Evolutionary conservation across 2,797 vertebrate genomes (phyloP).

Genomic region (Sebastes cheni): DNA sequence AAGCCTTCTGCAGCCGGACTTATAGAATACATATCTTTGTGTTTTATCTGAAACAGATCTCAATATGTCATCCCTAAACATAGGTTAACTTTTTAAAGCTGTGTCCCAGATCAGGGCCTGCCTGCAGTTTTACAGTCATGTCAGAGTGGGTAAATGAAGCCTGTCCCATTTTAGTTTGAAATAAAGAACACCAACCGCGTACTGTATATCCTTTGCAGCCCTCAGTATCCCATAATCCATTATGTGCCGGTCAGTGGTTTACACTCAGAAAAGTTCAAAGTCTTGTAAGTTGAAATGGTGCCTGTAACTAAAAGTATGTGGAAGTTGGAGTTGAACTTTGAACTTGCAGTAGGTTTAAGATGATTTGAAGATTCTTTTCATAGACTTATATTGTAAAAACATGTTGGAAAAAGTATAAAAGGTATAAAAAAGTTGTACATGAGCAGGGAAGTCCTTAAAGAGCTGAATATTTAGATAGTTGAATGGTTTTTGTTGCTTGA

Average conservation of each 20-base stretch:
- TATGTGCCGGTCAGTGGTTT: background rate
- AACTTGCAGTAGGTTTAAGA: rapidly evolving
- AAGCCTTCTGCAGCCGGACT: conserved; percentile 29
- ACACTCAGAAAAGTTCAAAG: background rate
- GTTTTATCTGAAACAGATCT: conserved; percentile 23
- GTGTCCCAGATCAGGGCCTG: background rate
- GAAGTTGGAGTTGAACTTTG: background rate
- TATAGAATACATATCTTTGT: conserved; percentile 7
- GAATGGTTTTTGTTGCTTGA: background rate
- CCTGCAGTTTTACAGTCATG: background rate
- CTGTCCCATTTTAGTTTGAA: background rate
- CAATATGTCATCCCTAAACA: background rate
- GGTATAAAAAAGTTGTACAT: too few relatives aligned
- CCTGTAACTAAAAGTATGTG: background rate
- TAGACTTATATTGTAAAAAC: background rate
- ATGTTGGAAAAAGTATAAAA: background rate
- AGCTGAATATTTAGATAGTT: background rate
- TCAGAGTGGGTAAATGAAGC: background rate
- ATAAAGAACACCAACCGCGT: too few relatives aligned
- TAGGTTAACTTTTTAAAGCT: conserved; percentile 1
- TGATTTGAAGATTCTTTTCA: background rate
- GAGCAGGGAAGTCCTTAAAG: background rate
- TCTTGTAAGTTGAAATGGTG: background rate
- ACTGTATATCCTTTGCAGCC: too few relatives aligned
- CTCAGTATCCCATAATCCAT: background rate